A percentile compares a stretch with the other conserved stretches of the same genome.
phyloP scores from a whole-genome alignment of 2,888 invertebrate species.

The Tortrix viridana region DNA sequence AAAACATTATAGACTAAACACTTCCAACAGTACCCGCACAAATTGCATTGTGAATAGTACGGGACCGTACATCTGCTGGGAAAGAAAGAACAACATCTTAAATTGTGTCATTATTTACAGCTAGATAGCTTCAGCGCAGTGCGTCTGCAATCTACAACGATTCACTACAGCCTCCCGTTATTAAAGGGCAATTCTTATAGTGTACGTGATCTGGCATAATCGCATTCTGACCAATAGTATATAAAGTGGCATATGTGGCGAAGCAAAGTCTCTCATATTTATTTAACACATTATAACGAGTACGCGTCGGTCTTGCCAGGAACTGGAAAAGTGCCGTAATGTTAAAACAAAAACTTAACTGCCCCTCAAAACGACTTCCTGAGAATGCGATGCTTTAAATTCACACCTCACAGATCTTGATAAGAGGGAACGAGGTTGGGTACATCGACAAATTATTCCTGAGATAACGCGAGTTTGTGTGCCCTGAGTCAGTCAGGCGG shows the following conservation, averaged over 20 bases:
- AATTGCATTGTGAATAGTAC: conserved; percentile 38
- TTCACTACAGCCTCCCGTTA: conserved; percentile 74
- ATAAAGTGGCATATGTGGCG: conserved; percentile 48
- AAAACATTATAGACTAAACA: conserved; percentile 19
- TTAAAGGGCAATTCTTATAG: conserved; percentile 77
- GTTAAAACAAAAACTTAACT: conserved; percentile 50
- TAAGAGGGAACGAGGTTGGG: conserved; percentile 57
- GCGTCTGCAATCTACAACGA: conserved; percentile 76
- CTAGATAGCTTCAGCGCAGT: conserved; percentile 71
- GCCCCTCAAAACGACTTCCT: conserved; percentile 50
- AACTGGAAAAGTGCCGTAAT: conserved; percentile 47
- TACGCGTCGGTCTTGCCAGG: conserved; percentile 31
- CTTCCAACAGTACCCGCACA: conserved; percentile 13
- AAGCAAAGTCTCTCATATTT: conserved; percentile 44
- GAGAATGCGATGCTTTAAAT: conserved; percentile 63
- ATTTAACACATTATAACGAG: conserved; percentile 28
- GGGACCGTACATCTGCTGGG: conserved; percentile 51
- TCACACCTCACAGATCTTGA: conserved; percentile 69
- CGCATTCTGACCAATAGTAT: conserved; percentile 56
- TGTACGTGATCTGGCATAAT: conserved; percentile 75
- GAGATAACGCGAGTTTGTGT: conserved; percentile 57
- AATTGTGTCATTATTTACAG: conserved; percentile 80
- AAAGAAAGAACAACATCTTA: conserved; percentile 64
- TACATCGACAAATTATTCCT: conserved; percentile 62
- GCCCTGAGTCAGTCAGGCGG: conserved; percentile 51